Evolutionary conservation across 1,140 invertebrate genomes (phyloP), one percentile per base, ranked within the genome.

Genomic region (Neodiprion pinetum): DNA sequence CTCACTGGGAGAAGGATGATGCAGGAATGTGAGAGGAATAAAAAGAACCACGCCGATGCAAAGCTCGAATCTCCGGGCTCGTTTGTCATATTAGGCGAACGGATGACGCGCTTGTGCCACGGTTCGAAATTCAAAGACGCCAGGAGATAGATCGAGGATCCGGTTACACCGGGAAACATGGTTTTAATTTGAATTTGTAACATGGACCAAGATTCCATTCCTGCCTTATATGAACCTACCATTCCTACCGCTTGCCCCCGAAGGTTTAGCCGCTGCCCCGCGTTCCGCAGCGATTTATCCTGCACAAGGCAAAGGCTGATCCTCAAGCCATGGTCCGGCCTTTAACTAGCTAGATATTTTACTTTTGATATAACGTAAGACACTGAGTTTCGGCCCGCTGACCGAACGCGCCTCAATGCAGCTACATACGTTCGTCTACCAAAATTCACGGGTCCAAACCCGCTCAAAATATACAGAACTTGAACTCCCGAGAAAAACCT

Each of bases 51-150:
- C 28, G 28, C 28, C 28, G 53, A 17, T 61, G 53, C 53, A 17
- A 61, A 61, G 53, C 53, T 61, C 11, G 53, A 61, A 61, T 40
- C 28, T 40, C 28, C 28, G 28, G 28, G 53, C 11, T 61, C 53
- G 53, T 61, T 61, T 61, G 53, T 61, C 53, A 61, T 14, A 82
- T 83, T 82, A 80, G 72, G 79, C 77, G 77, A 81, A 83, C 82
- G 83, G 82, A 84, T 84, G 82, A 83, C 80, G 80, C 79, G 77
- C 80, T 84, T 84, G 78, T 78, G 73, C 68, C 66, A 48, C 28
- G 28, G 11, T 61, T 61, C 11, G 7, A 61, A 61, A 61, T 61
- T 61, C 53, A 61, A 61, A 61, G 53, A 61, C 53, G 4, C 53
- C 8, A 14, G 53, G n/a, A 61, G 53, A 61, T 9, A 61, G 53